These are phyloP conservation scores for Eumerus sabulonum DNA, from an alignment of 2,888 invertebrate genomes.

Conservation along the genomic window DNA sequence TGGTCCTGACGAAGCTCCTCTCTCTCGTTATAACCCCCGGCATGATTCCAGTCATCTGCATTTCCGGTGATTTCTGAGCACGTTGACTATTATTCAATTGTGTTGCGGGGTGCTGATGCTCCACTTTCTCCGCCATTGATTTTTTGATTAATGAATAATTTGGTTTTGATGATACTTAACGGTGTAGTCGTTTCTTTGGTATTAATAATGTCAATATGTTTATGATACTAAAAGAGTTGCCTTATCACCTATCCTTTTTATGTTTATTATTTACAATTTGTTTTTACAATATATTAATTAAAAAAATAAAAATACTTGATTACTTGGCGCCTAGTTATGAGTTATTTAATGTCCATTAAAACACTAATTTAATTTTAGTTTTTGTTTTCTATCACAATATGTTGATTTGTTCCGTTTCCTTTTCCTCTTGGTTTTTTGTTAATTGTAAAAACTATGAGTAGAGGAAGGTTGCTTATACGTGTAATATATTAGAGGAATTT, in stretches of 20 bases:
- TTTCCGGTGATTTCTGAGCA: conserved; percentile 77
- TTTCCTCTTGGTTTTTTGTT: background rate
- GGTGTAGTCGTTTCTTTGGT: conserved; percentile 48
- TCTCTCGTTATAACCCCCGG: conserved; percentile 83
- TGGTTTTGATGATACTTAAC: conserved; percentile 7
- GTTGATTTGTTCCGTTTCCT: conserved; percentile 39
- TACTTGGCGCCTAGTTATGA: conserved; percentile 33
- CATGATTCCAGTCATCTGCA: conserved; percentile 73
- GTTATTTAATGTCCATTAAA: conserved; percentile 53
- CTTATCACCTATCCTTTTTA: conserved; percentile 45
- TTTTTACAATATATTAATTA: conserved; percentile 45
- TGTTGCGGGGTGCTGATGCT: conserved; percentile 72
- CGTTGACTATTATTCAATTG: conserved; percentile 74
- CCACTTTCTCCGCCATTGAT: conserved; percentile 77
- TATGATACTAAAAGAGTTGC: no score
- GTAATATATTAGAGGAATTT: no score
- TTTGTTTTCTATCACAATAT: conserved; percentile 64
- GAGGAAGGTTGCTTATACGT: background rate
- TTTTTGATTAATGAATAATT: conserved; percentile 2
- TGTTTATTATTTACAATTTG: conserved; percentile 19
- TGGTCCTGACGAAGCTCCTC: conserved; percentile 84
- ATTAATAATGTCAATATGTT: conserved; percentile 38
- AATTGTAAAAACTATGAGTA: conserved; percentile 35
- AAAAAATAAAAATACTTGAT: conserved; percentile 63
- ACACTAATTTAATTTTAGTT: conserved; percentile 23